Conservation (phyloP, 2,888 invertebrate species). For the Sphaerophoria rueppellii region DNA sequence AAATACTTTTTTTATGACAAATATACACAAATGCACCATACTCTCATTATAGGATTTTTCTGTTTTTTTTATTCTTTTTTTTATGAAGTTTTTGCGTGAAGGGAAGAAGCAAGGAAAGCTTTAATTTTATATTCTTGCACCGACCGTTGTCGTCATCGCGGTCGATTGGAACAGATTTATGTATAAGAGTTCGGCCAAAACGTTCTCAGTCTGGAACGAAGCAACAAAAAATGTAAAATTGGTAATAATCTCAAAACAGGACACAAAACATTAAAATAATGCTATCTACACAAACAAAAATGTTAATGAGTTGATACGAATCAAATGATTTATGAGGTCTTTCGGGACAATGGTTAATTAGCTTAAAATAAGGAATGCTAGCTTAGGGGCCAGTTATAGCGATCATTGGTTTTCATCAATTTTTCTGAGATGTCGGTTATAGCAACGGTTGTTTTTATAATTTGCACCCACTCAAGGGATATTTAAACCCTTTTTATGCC, state of each 20-base stretch:
- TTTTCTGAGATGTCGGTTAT: no score
- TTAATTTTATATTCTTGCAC: slow-evolving; percentile 46
- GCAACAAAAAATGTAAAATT: slow-evolving; percentile 36
- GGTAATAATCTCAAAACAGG: slow-evolving; percentile 33
- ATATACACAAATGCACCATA: slow-evolving; percentile 68
- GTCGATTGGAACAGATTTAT: slow-evolving; percentile 63
- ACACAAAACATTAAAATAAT: not conserved
- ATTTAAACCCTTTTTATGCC: no score
- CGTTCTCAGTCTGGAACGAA: slow-evolving; percentile 88
- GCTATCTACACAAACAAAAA: no score
- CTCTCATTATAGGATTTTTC: slow-evolving; percentile 32
- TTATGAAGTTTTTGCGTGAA: slow-evolving; percentile 27
- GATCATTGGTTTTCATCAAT: no score
- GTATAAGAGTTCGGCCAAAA: slow-evolving; percentile 87
- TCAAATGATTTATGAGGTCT: no score
- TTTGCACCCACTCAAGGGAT: no score
- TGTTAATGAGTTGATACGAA: no score
- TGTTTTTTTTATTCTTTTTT: slow-evolving; percentile 1
- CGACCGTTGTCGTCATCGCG: slow-evolving; percentile 37
- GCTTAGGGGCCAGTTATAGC: no score
- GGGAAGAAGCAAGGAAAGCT: slow-evolving; percentile 37
- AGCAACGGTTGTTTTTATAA: no score
- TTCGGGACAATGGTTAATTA: no score
- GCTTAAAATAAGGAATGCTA: no score
- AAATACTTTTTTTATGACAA: slow-evolving; percentile 26